These are phyloP conservation scores for Gymnothorax reevesii DNA, from an alignment of 2,797 vertebrate genomes.

Conservation along the genomic window DNA sequence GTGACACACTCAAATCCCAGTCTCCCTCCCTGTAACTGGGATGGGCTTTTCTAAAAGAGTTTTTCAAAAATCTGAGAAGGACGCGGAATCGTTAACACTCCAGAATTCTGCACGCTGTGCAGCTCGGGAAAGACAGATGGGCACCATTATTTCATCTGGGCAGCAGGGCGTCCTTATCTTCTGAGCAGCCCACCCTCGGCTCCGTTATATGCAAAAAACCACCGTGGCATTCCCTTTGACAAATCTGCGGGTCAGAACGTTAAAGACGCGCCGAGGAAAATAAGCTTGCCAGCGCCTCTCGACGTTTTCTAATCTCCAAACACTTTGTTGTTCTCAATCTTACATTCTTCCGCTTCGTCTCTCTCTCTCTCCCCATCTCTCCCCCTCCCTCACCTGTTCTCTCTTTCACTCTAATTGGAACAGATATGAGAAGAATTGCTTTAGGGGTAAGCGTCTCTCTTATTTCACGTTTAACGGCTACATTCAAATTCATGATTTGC, in stretches of 20 bases:
- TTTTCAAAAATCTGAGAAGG: neutral
- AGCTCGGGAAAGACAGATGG: slow-evolving; percentile 63
- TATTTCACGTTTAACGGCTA: slow-evolving; percentile 42
- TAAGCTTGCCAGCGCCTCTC: slow-evolving; percentile 50
- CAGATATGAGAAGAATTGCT: slow-evolving; percentile 44
- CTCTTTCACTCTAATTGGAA: slow-evolving; percentile 25
- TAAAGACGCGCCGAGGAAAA: slow-evolving; percentile 60
- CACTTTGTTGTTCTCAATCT: neutral
- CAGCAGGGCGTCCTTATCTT: slow-evolving; percentile 57
- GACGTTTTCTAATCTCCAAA: slow-evolving; percentile 52
- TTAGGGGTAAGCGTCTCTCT: slow-evolving; percentile 42
- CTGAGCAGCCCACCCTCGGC: slow-evolving; percentile 61
- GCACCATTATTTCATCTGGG: slow-evolving; percentile 61
- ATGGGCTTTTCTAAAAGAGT: neutral
- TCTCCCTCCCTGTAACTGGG: neutral
- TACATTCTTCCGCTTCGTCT: neutral
- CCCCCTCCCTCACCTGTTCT: neutral
- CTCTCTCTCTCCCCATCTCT: neutral
- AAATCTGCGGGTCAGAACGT: slow-evolving; percentile 68
- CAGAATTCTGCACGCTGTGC: slow-evolving; percentile 36
- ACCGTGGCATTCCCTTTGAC: slow-evolving; percentile 58
- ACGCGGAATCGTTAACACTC: slow-evolving; percentile 24
- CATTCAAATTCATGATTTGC: slow-evolving; percentile 36
- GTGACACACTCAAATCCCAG: neutral
- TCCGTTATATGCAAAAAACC: slow-evolving; percentile 62